Base-by-base conservation (phyloP, 1,140 invertebrate genomes). In the Apocrypta bakeri region DNA sequence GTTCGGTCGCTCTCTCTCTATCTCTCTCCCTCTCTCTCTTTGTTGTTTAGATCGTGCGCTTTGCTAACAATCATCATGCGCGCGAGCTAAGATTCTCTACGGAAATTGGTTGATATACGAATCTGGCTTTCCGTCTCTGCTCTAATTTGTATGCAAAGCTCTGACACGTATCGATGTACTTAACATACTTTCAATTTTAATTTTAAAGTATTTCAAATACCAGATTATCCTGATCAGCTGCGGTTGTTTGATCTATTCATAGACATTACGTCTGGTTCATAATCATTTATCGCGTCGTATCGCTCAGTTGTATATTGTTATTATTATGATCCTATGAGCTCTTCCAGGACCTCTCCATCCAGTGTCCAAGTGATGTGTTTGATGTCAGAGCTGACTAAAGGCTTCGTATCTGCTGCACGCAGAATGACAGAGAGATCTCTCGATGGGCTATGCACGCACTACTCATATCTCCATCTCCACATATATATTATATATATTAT, bases 51-150 rank as follows among this genome's bases (percentile, higher is more conserved):
- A 56, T n/a, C 56, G 17, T 4, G 42, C 17, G 29, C 74, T 27
- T 76, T 29, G 72, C 42, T 27, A 29, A 74, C 56, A 76, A 76
- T 76, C 64, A 31, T 56, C 42, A n/a, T 40, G 27, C 56, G 73
- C 29, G 64, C n/a, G 21, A 56, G 6, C 48, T 56, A n/a, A 56
- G 48, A 56, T 56, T 56, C 48, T 17, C 17, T 21, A 9, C 33
- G 17, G 48, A 21, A 56, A 56, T 56, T 21, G 21, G n/a, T 56
- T 56, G 48, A n/a, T n/a, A 56, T n/a, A 7, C 40, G 33, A n/a
- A n/a, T 37, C 33, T 37, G 33, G 33, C 33, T 37, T n/a, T n/a
- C n/a, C n/a, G n/a, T n/a, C n/a, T n/a, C n/a, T n/a, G n/a, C n/a
- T n/a, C n/a, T n/a, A n/a, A n/a, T n/a, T n/a, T n/a, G n/a, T n/a